Conservation (phyloP, 2,888 invertebrate species). For the Tachina fera region DNA sequence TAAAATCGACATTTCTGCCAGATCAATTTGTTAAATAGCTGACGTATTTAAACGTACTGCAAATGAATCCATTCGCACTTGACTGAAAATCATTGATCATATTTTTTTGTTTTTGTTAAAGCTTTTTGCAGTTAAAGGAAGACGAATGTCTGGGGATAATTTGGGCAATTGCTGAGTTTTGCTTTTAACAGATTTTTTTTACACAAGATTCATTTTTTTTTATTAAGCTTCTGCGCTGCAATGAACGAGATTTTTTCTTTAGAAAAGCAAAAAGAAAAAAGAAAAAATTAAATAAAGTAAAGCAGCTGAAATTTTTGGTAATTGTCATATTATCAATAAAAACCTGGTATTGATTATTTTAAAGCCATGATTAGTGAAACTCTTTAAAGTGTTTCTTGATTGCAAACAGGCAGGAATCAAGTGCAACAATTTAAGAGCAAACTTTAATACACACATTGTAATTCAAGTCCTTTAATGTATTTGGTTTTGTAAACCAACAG, state of each 20-base stretch:
- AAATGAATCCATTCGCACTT: conserved; percentile 72
- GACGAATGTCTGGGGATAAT: conserved; percentile 38
- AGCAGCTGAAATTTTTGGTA: conserved; percentile 70
- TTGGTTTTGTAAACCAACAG: conserved; percentile 53
- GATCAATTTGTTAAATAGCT: conserved; percentile 71
- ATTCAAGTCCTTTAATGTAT: conserved; percentile 63
- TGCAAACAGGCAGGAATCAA: conserved; percentile 47
- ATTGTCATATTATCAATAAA: conserved; percentile 67
- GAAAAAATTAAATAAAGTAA: neutral
- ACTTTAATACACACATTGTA: conserved; percentile 33
- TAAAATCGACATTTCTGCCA: conserved; percentile 55
- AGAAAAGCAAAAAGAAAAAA: neutral
- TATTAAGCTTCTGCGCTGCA: neutral
- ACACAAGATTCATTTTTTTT: conserved; percentile 40
- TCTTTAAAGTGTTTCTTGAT: conserved; percentile 53
- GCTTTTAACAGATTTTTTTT: conserved; percentile 62
- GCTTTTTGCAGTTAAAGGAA: conserved; percentile 23
- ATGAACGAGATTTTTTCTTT: conserved; percentile 66
- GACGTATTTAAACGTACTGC: conserved; percentile 69
- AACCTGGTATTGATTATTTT: conserved; percentile 69
- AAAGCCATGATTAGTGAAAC: conserved; percentile 65
- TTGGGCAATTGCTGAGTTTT: conserved; percentile 60
- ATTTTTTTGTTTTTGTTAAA: conserved; percentile 6
- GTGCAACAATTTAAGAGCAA: conserved; percentile 39
- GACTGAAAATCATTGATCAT: conserved; percentile 54